Percentiles rank a stretch among this genome's conserved stretches.
These are phyloP conservation scores for Euleptes europaea DNA, from an alignment of 2,113 vertebrate genomes.

Conservation along the genomic window DNA sequence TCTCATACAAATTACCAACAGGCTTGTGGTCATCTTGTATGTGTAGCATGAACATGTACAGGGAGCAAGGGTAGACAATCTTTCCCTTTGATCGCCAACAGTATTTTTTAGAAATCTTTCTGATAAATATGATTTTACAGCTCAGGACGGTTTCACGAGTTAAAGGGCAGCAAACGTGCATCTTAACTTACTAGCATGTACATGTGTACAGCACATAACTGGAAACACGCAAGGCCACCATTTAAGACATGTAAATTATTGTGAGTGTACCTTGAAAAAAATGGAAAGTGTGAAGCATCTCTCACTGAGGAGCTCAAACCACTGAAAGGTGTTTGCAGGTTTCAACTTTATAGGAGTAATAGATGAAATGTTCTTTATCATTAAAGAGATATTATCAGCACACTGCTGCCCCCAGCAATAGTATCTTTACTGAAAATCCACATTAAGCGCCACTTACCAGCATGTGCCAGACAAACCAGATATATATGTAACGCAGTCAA, in stretches of 20 bases:
- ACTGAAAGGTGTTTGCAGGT: neutral
- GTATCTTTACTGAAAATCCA: neutral
- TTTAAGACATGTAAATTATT: neutral
- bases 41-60: too few relatives aligned
- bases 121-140: too few relatives aligned
- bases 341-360: neutral
- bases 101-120: neutral
- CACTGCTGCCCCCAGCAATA: neutral
- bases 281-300: neutral
- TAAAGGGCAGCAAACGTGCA: too few relatives aligned
- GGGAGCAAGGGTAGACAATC: too few relatives aligned
- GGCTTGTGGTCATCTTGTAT: too few relatives aligned
- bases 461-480: constrained; percentile 85
- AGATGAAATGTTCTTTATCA: neutral
- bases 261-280: neutral
- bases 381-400: neutral
- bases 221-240: too few relatives aligned
- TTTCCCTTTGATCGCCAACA: neutral
- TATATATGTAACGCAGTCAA: constrained; percentile 83
- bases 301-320: neutral
- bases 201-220: too few relatives aligned
- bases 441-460: constrained; percentile 75
- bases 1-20: neutral
- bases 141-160: too few relatives aligned
- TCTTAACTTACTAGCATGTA: too few relatives aligned